Evolutionary conservation across 2,888 invertebrate species (phyloP), one percentile per base, ranked within the genome.

Genomic region (Lochmaea capreae): DNA sequence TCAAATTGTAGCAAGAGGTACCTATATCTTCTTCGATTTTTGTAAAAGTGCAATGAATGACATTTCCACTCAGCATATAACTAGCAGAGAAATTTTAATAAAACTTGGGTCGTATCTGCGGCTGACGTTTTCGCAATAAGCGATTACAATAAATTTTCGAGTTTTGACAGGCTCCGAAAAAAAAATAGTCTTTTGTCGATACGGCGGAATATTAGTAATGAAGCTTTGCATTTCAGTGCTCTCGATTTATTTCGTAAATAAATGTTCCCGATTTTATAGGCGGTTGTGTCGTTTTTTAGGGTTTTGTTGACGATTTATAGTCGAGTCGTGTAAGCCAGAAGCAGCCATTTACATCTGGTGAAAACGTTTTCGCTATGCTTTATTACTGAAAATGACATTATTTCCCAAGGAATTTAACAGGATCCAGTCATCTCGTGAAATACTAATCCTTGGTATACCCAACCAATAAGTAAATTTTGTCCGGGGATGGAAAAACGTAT

Each of bases 51-150:
- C 61, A 39, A 61, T 39, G 61, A 61, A 14, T 61, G 39, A 61
- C 61, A 16, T 61, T 61, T 61, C n/a, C 16, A 33, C 39, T 61
- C 16, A 14, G 33, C 10, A 61, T 8, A 14, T 33, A 39, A 26
- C 26, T 46, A 54, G 22, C 46, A 11, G 43, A 12, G 76, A 72
- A 68, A 77, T 80, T 81, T 80, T 79, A 80, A 80, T 78, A 80
- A 80, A 80, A 80, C 76, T 76, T 65, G 54, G 70, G 67, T 76
- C 62, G 57, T 79, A 78, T 79, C 80, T 80, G 81, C 72, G 67
- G 76, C 76, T 81, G 81, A 80, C 81, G 79, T 78, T 76, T 80
- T 74, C 71, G 79, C 80, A 79, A 82, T 80, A 81, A 81, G 79
- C 79, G 79, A 79, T 79, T 77, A 77, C 79, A 75, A 80, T 80